These are phyloP conservation scores for Lordiphosa stackelbergi DNA, from an alignment of 1,140 invertebrate genomes.

Conservation along the genomic window DNA sequence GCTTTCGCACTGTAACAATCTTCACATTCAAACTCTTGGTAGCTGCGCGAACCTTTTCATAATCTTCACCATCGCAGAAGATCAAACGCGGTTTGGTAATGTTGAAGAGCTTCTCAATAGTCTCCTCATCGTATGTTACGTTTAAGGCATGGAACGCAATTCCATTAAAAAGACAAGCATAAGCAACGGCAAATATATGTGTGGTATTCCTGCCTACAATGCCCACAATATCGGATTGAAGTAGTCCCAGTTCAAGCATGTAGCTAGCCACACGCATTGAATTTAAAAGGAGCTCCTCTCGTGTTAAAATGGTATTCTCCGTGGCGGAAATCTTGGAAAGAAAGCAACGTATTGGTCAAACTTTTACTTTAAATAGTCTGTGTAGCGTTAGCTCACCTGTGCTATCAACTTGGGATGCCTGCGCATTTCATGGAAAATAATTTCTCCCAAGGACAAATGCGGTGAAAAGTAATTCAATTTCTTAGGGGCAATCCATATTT, in stretches of 20 bases:
- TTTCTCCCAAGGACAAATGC: slow-evolving; percentile 24
- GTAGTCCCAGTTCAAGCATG: slow-evolving; percentile 11
- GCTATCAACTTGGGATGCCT: slow-evolving; percentile 21
- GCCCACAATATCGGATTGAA: slow-evolving; percentile 19
- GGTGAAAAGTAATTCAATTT: slow-evolving; percentile 1
- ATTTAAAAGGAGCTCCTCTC: slow-evolving; percentile 16
- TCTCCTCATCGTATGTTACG: slow-evolving; percentile 5
- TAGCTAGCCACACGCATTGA: slow-evolving; percentile 17
- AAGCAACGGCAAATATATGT: slow-evolving; percentile 5
- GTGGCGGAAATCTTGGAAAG: slow-evolving; percentile 20
- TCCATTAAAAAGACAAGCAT: slow-evolving; percentile 18
- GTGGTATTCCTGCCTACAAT: slow-evolving; percentile 16
- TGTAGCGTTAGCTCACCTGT: slow-evolving; percentile 7
- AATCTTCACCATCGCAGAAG: slow-evolving; percentile 38
- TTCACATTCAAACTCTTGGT: slow-evolving; percentile 9
- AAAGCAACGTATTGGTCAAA: too few relatives aligned
- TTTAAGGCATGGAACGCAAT: slow-evolving; percentile 12
- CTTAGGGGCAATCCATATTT: slow-evolving; percentile 12
- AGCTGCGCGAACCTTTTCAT: slow-evolving; percentile 6
- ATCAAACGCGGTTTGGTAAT: slow-evolving; percentile 29
- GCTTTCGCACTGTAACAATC: slow-evolving; percentile 21
- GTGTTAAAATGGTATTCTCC: slow-evolving; percentile 15
- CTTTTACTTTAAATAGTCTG: neutral
- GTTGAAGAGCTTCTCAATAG: slow-evolving; percentile 17
- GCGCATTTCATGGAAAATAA: neutral